Evolutionary conservation across 1,140 invertebrate species (phyloP), one percentile per base, ranked within the genome.

Genomic region (Marisa cornuarietis): DNA sequence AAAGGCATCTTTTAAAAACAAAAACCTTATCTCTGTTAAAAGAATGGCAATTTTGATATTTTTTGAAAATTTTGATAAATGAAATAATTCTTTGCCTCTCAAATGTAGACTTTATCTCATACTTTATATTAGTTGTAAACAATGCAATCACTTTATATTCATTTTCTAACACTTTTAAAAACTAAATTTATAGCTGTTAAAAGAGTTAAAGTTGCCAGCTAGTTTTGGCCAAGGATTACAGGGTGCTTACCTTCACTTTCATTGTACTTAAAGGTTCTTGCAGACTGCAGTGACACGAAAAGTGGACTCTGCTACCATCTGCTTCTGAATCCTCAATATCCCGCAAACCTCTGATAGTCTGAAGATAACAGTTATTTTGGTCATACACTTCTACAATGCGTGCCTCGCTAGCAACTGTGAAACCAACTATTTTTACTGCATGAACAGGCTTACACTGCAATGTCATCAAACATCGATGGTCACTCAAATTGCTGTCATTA

Each of bases 371-470:
- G n/a, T 79, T 42, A 26, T 20, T 73, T 58, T 11, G 18, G 61
- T 79, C 71, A 74, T 79, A 79, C n/a, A 79, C 11, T 51, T 79
- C 78, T 20, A 79, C 20, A 11, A 49, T 66, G 13, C 71, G 71
- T 49, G 78, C 69, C 24, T 79, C 78, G 16, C 69, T 79, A 26
- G 71, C 71, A 42, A 79, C 51, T 9, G 24, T 24, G 16, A 79
- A n/a, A 5, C 71, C 49, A 16, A 22, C n/a, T n/a, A 79, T 73
- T 14, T 13, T 42, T 0, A 79, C 20, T 9, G 13, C 24, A 24
- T 66, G 66, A 8, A 74, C 54, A 6, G 78, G 49, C 62, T 79
- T 79, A 51, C 78, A 79, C 31, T 77, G 63, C 31, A 77, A 8
- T 9, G 42, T 69, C 20, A 77, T 68, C 31, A 42, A 10, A n/a